Evolutionary conservation across 2,113 vertebrate genomes (phyloP).

Genomic region (Vidua chalybeata): DNA sequence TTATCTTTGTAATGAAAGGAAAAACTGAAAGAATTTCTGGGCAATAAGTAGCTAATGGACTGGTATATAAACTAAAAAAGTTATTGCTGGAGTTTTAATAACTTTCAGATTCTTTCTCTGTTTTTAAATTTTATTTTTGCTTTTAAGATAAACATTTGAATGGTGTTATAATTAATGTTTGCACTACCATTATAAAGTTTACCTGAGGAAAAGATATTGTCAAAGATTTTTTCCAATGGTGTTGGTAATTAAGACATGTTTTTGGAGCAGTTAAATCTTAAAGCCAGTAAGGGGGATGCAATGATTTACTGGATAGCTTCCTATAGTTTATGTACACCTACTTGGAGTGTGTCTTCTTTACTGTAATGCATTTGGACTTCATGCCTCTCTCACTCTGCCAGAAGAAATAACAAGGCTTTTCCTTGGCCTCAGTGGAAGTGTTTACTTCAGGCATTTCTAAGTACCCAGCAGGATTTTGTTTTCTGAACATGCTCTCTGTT

Average conservation of each 20-base stretch:
- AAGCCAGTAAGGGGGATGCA: not conserved
- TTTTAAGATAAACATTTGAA: not conserved
- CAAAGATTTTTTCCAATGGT: not conserved
- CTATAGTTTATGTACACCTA: not conserved
- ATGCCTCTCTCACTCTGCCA: not conserved
- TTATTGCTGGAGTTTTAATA: not conserved
- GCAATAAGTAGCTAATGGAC: not conserved
- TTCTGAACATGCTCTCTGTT: not conserved
- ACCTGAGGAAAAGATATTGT: not conserved
- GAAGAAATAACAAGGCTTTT: not conserved
- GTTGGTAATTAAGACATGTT: not conserved
- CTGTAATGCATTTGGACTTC: not conserved
- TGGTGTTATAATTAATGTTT: not conserved
- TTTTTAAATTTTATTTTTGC: not conserved
- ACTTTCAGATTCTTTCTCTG: not conserved
- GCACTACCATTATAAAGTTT: not conserved
- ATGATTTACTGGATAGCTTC: not conserved
- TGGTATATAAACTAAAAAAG: not conserved
- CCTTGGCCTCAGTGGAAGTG: not conserved
- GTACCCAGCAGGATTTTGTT: not conserved
- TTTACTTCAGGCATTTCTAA: slow-evolving; percentile 18
- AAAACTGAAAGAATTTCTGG: not conserved
- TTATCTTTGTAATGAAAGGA: not conserved
- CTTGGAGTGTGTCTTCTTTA: not conserved
- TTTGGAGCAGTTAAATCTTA: not conserved